A percentile compares a stretch with the other conserved stretches of the same genome.
Evolutionary conservation across 2,888 invertebrate species (phyloP).

Genomic region (Agapostemon virescens): DNA sequence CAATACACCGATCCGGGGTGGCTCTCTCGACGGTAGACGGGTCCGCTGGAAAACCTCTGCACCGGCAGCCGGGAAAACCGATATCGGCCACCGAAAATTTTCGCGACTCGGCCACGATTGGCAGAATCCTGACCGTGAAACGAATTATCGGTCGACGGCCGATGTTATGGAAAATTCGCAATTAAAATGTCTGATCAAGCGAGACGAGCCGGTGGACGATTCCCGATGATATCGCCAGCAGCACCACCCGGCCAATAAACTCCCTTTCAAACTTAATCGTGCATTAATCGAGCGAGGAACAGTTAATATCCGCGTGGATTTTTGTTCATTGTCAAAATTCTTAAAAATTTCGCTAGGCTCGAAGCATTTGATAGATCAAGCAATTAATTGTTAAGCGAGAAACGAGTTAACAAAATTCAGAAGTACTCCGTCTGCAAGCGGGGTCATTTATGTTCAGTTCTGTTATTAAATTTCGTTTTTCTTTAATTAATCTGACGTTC

Average conservation of each 20-base stretch:
- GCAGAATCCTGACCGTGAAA: conserved; percentile 7
- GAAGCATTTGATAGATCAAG: no score
- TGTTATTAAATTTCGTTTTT: no score
- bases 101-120: conserved; percentile 3
- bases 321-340: background rate
- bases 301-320: background rate
- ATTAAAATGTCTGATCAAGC: conserved; percentile 42
- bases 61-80: background rate
- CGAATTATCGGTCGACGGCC: conserved; percentile 28
- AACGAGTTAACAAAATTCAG: no score
- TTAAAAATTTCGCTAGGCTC: no score
- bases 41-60: background rate
- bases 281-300: background rate
- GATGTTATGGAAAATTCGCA: conserved; percentile 24
- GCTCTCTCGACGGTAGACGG: background rate
- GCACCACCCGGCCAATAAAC: background rate
- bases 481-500: no score
- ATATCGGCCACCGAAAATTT: conserved; percentile 37
- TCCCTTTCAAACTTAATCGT: background rate
- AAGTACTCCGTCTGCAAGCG: no score
- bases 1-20: conserved; percentile 16
- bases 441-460: no score
- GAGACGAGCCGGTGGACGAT: background rate
- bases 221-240: background rate
- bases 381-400: no score